Percentiles rank a stretch among this genome's conserved stretches.
Evolutionary conservation across 2,797 vertebrate genomes (phyloP).

Genomic region (Gymnopithys bicolor): DNA sequence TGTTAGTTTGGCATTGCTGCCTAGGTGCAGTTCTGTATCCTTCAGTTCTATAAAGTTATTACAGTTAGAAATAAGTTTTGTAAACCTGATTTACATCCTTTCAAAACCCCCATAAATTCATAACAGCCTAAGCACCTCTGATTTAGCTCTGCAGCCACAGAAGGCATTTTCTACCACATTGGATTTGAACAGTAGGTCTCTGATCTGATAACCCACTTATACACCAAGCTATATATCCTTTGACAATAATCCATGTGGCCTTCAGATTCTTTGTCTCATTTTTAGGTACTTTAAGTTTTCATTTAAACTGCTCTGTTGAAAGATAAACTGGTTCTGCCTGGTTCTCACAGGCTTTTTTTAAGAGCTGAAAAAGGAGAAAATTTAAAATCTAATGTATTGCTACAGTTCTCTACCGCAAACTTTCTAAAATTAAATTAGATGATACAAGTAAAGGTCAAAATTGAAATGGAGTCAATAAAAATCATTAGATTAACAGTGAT

Average conservation of each 20-base stretch:
- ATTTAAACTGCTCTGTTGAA: background rate
- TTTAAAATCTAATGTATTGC: background rate
- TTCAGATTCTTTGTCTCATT: background rate
- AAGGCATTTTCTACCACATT: background rate
- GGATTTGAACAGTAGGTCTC: background rate
- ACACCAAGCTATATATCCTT: background rate
- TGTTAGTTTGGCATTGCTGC: background rate
- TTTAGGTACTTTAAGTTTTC: background rate
- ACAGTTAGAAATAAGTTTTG: conserved; percentile 1
- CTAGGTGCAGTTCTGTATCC: background rate
- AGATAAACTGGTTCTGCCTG: background rate
- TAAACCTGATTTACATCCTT: conserved; percentile 14
- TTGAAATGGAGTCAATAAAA: conserved; percentile 24
- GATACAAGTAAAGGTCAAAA: background rate
- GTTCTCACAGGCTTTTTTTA: background rate
- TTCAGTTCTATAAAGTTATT: background rate
- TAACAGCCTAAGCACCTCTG: background rate
- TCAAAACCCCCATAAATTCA: background rate
- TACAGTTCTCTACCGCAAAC: background rate
- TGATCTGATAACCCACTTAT: background rate
- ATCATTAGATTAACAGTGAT: background rate
- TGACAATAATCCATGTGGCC: background rate
- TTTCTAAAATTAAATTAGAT: conserved; percentile 3
- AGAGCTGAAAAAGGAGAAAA: background rate
- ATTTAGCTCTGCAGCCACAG: background rate